A percentile compares a stretch with the other conserved stretches of the same genome.
These are phyloP conservation scores for Kryptopterus vitreolus DNA, from an alignment of 2,797 vertebrate genomes.

Conservation along the genomic window DNA sequence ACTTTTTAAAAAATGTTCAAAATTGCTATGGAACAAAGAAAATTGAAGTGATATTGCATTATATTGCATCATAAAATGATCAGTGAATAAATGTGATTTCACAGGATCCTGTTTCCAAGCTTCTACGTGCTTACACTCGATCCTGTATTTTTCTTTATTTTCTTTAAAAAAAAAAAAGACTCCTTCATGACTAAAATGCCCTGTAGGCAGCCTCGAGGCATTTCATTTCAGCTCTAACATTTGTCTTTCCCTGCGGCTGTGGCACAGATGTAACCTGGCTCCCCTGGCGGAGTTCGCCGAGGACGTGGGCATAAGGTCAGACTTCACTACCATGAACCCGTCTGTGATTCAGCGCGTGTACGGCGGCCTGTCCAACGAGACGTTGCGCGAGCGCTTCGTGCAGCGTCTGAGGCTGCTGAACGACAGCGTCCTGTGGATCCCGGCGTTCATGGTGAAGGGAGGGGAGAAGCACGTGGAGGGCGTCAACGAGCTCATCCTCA, in stretches of 20 bases:
- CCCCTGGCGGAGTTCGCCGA: conserved; percentile 80
- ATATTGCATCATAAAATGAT: too few relatives aligned
- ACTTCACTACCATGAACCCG: conserved; percentile 92
- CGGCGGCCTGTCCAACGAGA: conserved; percentile 81
- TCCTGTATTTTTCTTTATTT: neutral
- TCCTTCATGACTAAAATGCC: conserved; percentile 8
- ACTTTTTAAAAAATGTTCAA: too few relatives aligned
- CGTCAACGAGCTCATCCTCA: conserved; percentile 84
- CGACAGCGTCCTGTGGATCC: conserved; percentile 88
- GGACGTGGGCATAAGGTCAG: conserved; percentile 85
- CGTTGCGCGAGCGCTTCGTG: conserved; percentile 80
- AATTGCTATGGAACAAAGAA: too few relatives aligned
- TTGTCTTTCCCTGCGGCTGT: conserved; percentile 32
- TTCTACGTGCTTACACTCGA: neutral
- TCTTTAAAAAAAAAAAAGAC: too few relatives aligned
- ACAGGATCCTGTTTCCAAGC: neutral
- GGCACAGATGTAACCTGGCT: conserved; percentile 84
- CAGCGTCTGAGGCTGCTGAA: conserved; percentile 82
- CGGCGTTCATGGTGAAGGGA: conserved; percentile 89
- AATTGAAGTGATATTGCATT: too few relatives aligned
- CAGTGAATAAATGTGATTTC: neutral
- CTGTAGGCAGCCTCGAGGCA: conserved; percentile 25
- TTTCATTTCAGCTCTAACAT: conserved; percentile 26
- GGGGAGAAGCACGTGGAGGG: conserved; percentile 85
- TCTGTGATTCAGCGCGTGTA: conserved; percentile 87